Conservation (phyloP, 2,113 vertebrate genomes). For the Planiliza haematocheilus region DNA sequence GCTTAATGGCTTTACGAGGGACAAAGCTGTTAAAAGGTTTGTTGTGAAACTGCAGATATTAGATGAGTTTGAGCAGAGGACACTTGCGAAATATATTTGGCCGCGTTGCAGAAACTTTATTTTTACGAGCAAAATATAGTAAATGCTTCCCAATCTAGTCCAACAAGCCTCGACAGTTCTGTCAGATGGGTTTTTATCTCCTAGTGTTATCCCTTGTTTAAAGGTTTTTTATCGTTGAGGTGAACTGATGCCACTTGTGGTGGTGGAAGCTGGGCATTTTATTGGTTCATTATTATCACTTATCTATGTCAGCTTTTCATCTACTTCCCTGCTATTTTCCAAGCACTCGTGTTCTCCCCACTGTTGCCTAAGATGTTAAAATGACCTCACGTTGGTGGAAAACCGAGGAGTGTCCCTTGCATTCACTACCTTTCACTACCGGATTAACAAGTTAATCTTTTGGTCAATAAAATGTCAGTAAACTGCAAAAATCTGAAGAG, state of each 20-base stretch:
- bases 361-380: neutral
- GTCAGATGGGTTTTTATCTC: neutral
- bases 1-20: conserved; percentile 32
- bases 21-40: conserved; percentile 34
- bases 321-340: neutral
- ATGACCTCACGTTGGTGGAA: neutral
- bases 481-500: neutral
- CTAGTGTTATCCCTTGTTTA: neutral
- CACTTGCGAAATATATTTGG: conserved; percentile 12
- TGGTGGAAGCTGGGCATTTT: neutral
- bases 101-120: neutral
- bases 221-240: neutral
- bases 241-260: too few relatives aligned
- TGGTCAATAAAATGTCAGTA: neutral
- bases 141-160: neutral
- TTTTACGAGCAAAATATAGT: neutral
- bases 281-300: neutral
- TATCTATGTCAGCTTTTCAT: neutral
- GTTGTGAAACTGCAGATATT: conserved; percentile 32
- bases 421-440: too few relatives aligned
- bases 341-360: too few relatives aligned
- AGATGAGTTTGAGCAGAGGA: conserved; percentile 16
- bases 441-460: neutral
- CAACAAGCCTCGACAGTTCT: neutral
- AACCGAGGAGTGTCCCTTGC: neutral